Percentiles rank a stretch among this genome's conserved stretches.
phyloP scores from a whole-genome alignment of 2,797 vertebrate species.

The Poecilia wingei region DNA sequence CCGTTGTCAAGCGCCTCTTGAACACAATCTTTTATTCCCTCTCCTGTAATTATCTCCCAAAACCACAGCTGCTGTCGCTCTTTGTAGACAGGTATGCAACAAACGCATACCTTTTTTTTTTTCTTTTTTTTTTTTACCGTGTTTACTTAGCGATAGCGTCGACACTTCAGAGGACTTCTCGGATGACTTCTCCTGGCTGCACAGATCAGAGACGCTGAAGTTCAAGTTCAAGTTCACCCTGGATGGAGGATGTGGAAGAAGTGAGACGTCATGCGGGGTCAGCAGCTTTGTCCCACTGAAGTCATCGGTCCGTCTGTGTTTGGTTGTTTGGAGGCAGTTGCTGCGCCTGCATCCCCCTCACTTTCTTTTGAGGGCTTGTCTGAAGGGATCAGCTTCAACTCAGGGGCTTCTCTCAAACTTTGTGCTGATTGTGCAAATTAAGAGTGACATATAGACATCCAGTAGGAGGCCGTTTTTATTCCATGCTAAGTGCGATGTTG shows the following conservation, averaged over 20 bases:
- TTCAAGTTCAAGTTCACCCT: conserved; percentile 21
- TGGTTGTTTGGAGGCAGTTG: conserved; percentile 38
- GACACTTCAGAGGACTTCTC: conserved; percentile 56
- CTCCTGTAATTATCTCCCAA: conserved; percentile 64
- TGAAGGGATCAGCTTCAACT: conserved; percentile 44
- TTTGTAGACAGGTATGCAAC: conserved; percentile 42
- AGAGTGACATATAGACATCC: neutral
- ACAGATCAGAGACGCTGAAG: conserved; percentile 54
- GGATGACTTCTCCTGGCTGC: conserved; percentile 17
- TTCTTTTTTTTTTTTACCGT: neutral
- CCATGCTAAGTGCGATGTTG: neutral
- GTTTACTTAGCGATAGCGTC: conserved; percentile 45
- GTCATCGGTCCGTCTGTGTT: conserved; percentile 14
- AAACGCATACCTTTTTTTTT: conserved; percentile 18
- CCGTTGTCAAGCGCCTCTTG: conserved; percentile 59
- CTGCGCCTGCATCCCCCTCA: conserved; percentile 39
- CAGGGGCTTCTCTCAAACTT: conserved; percentile 12
- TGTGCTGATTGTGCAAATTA: conserved; percentile 59
- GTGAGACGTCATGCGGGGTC: conserved; percentile 67
- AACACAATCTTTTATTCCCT: conserved; percentile 33
- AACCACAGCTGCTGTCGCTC: conserved; percentile 49
- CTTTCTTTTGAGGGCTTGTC: conserved; percentile 44
- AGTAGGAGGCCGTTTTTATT: neutral
- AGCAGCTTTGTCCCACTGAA: conserved; percentile 65
- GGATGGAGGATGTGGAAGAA: conserved; percentile 51